Conservation (phyloP, 2,113 vertebrate genomes). For the Silurus glanis region DNA sequence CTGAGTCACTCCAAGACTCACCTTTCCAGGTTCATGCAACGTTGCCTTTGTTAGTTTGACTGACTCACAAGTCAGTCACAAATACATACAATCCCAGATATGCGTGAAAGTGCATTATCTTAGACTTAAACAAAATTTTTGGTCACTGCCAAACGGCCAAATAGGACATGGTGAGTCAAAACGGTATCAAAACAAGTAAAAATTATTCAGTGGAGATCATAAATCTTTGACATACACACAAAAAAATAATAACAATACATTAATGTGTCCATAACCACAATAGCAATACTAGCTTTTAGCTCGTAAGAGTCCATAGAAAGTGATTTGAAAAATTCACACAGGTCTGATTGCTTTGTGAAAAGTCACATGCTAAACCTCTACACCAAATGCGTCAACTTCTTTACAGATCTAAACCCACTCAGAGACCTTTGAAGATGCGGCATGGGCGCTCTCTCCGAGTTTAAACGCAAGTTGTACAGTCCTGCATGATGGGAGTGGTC, state of each 20-base stretch:
- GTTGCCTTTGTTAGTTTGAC: constrained; percentile 32
- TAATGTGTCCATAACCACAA: constrained; percentile 21
- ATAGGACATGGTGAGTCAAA: constrained; percentile 8
- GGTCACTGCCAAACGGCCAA: constrained; percentile 18
- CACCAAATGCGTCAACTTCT: constrained; percentile 14
- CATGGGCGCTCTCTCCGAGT: not conserved
- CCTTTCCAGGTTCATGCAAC: constrained; percentile 30
- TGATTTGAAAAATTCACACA: constrained; percentile 56
- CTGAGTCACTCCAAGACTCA: constrained; percentile 48
- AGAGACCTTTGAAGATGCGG: constrained; percentile 10
- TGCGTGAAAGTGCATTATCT: constrained; percentile 64
- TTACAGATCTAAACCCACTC: constrained; percentile 1
- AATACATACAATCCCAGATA: constrained; percentile 37
- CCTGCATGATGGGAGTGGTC: constrained; percentile 77
- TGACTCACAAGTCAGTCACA: constrained; percentile 33
- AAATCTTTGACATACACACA: not conserved
- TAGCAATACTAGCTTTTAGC: constrained; percentile 23
- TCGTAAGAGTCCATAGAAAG: constrained; percentile 40
- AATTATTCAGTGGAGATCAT: constrained; percentile 29
- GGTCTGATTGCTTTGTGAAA: constrained; percentile 38
- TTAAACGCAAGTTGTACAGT: constrained; percentile 87
- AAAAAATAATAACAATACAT: not conserved
- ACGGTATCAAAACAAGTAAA: constrained; percentile 14
- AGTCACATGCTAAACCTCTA: not conserved
- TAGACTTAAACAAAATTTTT: constrained; percentile 7